phyloP scores from a whole-genome alignment of 2,113 vertebrate genomes.

The Lagopus leucura region DNA sequence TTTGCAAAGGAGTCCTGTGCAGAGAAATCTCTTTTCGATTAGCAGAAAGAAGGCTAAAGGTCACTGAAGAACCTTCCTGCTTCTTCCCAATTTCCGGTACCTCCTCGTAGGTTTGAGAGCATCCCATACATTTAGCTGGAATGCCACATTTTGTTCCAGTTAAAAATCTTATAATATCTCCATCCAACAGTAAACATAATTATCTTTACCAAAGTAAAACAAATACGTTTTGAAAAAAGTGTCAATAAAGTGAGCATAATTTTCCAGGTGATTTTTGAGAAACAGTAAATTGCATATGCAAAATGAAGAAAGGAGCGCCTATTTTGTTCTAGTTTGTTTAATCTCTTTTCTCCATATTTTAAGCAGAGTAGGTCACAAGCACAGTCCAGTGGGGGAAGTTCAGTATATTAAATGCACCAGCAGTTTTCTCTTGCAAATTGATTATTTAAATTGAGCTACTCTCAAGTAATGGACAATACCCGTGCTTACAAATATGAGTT shows the following conservation, averaged over 20 bases:
- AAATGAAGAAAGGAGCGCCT: background rate
- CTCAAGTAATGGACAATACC: constrained; percentile 63
- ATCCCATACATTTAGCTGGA: constrained; percentile 27
- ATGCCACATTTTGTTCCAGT: constrained; percentile 50
- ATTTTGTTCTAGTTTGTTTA: background rate
- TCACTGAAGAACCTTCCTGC: background rate
- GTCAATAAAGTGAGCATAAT: background rate
- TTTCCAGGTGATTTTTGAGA: constrained; percentile 2
- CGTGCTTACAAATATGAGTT: constrained; percentile 43
- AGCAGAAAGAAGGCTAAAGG: constrained; percentile 61
- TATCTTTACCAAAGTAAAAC: background rate
- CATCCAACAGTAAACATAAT: background rate
- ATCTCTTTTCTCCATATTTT: constrained; percentile 25
- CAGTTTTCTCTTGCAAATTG: constrained; percentile 73
- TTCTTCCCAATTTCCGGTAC: background rate
- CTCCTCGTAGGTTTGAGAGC: constrained; percentile 43
- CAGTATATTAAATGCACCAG: constrained; percentile 72
- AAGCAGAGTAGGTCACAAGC: constrained; percentile 20
- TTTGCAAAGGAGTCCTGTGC: constrained; percentile 49
- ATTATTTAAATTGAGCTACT: constrained; percentile 72
- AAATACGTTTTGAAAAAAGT: background rate
- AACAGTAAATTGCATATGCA: background rate
- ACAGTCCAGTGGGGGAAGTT: constrained; percentile 55
- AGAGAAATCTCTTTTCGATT: constrained; percentile 68
- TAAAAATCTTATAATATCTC: background rate